A percentile compares a stretch with the other conserved stretches of the same genome.
Conservation (phyloP, 2,113 vertebrate genomes). For the Malurus melanocephalus region DNA sequence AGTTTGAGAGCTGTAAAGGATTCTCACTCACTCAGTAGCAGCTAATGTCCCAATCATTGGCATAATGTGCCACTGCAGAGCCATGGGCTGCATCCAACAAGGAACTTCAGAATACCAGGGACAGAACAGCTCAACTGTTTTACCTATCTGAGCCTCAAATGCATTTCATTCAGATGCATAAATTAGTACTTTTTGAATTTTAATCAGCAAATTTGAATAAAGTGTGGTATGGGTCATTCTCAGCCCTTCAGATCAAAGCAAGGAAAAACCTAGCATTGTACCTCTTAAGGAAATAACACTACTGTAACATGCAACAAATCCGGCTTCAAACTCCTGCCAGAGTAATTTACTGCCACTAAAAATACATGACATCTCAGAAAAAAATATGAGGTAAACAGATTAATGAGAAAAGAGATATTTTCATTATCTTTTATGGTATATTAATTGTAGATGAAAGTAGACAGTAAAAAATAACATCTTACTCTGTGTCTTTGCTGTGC, state of each 20-base stretch:
- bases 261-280: not conserved
- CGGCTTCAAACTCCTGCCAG: not conserved
- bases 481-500: not conserved
- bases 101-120: not conserved
- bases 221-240: not conserved
- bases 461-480: not conserved
- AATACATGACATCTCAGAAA: not conserved
- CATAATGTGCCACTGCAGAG: not conserved
- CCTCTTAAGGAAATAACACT: not conserved
- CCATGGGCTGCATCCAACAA: not conserved
- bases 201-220: not conserved
- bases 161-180: not conserved
- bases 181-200: not conserved
- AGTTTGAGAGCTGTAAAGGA: not conserved
- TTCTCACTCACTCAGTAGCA: not conserved
- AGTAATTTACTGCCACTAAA: not conserved
- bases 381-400: not conserved
- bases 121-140: not conserved
- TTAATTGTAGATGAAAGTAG: not conserved
- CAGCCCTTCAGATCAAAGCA: not conserved
- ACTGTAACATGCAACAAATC: fast-evolving
- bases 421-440: not conserved
- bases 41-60: not conserved
- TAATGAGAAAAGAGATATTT: not conserved
- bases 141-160: not conserved